Conservation (phyloP, 2,113 vertebrate genomes). For the Entosphenus tridentatus region DNA sequence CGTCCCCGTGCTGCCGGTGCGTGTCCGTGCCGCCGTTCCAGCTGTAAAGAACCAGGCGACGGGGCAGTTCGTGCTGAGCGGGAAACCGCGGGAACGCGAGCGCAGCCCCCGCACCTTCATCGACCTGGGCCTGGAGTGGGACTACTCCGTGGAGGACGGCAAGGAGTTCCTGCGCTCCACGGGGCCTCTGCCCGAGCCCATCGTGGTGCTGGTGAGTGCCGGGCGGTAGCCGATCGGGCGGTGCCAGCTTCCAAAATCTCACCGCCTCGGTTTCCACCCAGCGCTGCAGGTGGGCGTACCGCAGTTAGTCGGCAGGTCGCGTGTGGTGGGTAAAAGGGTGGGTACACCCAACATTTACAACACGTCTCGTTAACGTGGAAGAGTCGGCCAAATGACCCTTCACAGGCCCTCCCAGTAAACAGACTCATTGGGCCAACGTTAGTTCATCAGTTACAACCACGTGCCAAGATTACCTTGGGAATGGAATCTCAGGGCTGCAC, state of each 20-base stretch:
- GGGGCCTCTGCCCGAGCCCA: slow-evolving; percentile 47
- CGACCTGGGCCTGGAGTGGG: slow-evolving; percentile 81
- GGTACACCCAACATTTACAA: neutral
- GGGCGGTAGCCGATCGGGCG: too few species aligned
- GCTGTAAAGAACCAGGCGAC: slow-evolving; percentile 71
- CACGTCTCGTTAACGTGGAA: neutral
- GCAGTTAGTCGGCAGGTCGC: neutral
- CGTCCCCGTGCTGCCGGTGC: too few species aligned
- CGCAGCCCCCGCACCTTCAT: slow-evolving; percentile 50
- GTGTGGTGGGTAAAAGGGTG: neutral
- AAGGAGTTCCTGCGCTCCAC: slow-evolving; percentile 69
- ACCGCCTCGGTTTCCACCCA: too few species aligned
- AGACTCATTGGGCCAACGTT: too few species aligned
- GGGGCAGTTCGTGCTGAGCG: slow-evolving; percentile 56
- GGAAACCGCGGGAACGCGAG: slow-evolving; percentile 30
- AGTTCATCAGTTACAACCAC: too few species aligned
- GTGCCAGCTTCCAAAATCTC: too few species aligned
- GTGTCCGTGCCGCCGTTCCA: slow-evolving; percentile 13
- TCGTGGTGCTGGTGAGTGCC: slow-evolving; percentile 48
- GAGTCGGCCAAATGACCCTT: neutral
- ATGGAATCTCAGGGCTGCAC: slow-evolving; percentile 6
- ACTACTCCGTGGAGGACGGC: slow-evolving; percentile 56
- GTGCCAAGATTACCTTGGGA: neutral
- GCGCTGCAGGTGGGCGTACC: too few species aligned
- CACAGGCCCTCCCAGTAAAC: too few species aligned